Evolutionary conservation across 92 coral and sea anemone genomes (phyloP), one percentile per base, ranked within the genome.

Genomic region (Chrysogorgia sp.): DNA sequence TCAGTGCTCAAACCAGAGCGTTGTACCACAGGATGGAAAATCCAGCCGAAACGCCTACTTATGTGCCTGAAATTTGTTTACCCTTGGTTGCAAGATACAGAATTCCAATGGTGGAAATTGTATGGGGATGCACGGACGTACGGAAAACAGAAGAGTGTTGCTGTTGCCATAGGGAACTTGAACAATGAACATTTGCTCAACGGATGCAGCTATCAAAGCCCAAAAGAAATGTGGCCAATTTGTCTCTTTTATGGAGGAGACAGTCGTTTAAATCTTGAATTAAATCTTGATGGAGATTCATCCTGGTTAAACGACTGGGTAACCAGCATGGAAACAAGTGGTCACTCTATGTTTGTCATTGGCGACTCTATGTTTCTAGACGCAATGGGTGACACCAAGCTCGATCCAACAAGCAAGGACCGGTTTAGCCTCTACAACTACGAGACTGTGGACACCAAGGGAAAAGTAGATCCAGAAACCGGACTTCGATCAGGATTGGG

Each of bases 81-180:
- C 49, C 85, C 84, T 0, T 87, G 90, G 90, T 4, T 87, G 43
- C 53, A 58, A n/a, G 71, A 64, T 7, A 17, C 26, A 5, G 65
- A 74, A 7, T 32, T 20, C 19, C 80, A 84, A 40, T 85, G 85
- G 85, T 85, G 89, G 88, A 40, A 78, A 76, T 67, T n/a, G n/a
- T n/a, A n/a, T n/a, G n/a, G n/a, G n/a, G n/a, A n/a, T n/a, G n/a
- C n/a, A n/a, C n/a, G n/a, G n/a, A n/a, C n/a, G n/a, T n/a, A n/a
- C n/a, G n/a, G n/a, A n/a, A n/a, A n/a, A n/a, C 82, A 83, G 40
- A 83, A 75, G 32, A 45, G 81, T 13, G 82, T 83, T 14, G 47
- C 63, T 25, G 47, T 74, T 2, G 60, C 75, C 13, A 48, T 82
- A 43, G 50, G 50, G 9, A 17, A 43, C 17, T 8, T n/a, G n/a